Evolutionary conservation across 2,888 invertebrate species (phyloP).

Genomic region (Tenthredo distinguenda): DNA sequence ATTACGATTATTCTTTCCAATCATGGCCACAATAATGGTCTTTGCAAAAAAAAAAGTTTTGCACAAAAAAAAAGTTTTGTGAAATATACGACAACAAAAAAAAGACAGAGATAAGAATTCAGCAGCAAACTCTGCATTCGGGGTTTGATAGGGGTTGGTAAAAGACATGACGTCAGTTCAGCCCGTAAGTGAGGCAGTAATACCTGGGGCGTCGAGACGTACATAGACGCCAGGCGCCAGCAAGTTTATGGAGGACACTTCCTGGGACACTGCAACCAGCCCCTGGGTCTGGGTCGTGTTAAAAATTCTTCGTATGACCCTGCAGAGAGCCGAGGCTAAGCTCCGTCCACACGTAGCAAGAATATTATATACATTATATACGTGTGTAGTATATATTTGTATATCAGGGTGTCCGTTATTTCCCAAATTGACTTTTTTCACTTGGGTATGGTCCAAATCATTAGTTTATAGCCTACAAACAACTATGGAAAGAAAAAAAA

Average conservation of each 20-base stretch:
- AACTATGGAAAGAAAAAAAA: too few species aligned
- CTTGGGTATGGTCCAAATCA: too few species aligned
- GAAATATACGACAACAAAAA: background rate
- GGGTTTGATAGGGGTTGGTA: background rate
- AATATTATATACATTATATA: background rate
- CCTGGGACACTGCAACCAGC: constrained; percentile 29
- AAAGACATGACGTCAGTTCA: constrained; percentile 19
- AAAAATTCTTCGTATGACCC: background rate
- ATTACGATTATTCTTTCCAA: too few species aligned
- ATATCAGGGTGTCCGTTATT: too few species aligned
- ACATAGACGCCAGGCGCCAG: background rate
- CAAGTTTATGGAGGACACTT: constrained; percentile 48
- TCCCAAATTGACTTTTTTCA: too few species aligned
- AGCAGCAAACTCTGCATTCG: background rate
- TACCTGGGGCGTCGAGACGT: constrained; percentile 10
- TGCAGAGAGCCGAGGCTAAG: background rate
- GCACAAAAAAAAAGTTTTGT: background rate
- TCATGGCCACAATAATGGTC: too few species aligned
- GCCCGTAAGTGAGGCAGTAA: background rate
- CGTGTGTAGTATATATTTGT: background rate
- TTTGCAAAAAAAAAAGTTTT: background rate
- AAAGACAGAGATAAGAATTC: background rate
- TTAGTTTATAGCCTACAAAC: too few species aligned
- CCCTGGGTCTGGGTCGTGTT: constrained; percentile 37
- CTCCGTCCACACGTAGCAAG: background rate